These are phyloP conservation scores for Megaceryle torquata DNA, from an alignment of 2,113 vertebrate genomes.

Conservation along the genomic window DNA sequence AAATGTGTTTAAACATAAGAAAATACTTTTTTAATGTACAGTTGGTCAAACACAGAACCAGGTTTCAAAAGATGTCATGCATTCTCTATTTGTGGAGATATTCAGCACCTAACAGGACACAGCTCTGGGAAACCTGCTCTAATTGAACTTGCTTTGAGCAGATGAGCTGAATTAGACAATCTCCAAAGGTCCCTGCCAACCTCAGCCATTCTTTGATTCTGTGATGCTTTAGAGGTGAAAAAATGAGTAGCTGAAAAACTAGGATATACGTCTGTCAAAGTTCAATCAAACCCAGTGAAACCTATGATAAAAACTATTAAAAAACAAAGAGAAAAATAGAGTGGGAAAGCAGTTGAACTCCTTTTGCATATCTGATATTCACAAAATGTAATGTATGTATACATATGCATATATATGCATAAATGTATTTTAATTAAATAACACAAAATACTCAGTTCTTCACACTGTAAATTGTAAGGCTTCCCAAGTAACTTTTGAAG, in stretches of 20 bases:
- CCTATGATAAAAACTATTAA: not conserved
- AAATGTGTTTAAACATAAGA: not conserved
- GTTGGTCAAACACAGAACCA: not conserved
- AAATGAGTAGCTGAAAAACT: not conserved
- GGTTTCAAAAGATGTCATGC: fast-evolving
- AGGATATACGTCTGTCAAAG: not conserved
- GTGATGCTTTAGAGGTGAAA: not conserved
- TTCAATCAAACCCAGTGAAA: not conserved
- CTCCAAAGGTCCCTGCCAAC: not conserved
- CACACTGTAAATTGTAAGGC: not conserved
- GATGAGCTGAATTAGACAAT: not conserved
- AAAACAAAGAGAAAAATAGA: not conserved
- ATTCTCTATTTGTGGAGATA: not conserved
- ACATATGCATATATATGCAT: not conserved
- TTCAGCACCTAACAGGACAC: not conserved
- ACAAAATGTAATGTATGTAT: not conserved
- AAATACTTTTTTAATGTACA: not conserved
- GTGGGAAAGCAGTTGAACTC: not conserved
- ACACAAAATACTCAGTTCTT: not conserved
- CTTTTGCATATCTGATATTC: not conserved
- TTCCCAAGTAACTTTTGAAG: not conserved
- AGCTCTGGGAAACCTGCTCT: not conserved
- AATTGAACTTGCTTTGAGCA: not conserved
- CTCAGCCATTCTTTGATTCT: not conserved
- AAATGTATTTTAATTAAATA: not conserved